phyloP scores from a whole-genome alignment of 2,888 invertebrate genomes.

The Mythimna vitellina region DNA sequence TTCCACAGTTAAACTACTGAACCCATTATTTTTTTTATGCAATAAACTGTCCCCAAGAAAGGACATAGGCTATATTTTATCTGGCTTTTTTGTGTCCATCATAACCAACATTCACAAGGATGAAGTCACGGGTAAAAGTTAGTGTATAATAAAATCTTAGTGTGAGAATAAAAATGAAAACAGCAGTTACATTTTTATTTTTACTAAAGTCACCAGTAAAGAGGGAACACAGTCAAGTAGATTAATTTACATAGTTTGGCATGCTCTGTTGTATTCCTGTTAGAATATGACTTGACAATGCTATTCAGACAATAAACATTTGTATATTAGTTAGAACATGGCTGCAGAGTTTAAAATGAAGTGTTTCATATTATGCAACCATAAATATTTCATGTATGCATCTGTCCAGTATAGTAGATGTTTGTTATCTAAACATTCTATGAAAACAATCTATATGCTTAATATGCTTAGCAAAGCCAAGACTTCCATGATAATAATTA shows the following conservation, averaged over 20 bases:
- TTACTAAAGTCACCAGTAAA: neutral
- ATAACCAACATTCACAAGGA: neutral
- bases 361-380: too few species aligned
- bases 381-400: neutral
- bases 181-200: too few species aligned
- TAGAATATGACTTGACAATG: neutral
- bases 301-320: neutral
- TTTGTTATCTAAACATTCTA: neutral
- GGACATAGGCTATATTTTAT: too few species aligned
- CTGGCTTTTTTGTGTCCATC: too few species aligned
- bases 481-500: constrained; percentile 4
- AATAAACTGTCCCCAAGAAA: too few species aligned
- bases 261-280: neutral
- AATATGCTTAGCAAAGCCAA: neutral
- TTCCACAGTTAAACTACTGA: too few species aligned
- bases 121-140: too few species aligned
- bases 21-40: too few species aligned
- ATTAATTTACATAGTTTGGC: constrained; percentile 17
- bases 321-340: neutral
- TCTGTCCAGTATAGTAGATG: neutral
- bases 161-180: neutral
- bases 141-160: neutral
- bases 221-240: neutral
- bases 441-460: neutral
- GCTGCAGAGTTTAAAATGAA: too few species aligned